These are phyloP conservation scores for Armadillidium nasatum DNA, from an alignment of 1,140 invertebrate genomes.

Conservation along the genomic window DNA sequence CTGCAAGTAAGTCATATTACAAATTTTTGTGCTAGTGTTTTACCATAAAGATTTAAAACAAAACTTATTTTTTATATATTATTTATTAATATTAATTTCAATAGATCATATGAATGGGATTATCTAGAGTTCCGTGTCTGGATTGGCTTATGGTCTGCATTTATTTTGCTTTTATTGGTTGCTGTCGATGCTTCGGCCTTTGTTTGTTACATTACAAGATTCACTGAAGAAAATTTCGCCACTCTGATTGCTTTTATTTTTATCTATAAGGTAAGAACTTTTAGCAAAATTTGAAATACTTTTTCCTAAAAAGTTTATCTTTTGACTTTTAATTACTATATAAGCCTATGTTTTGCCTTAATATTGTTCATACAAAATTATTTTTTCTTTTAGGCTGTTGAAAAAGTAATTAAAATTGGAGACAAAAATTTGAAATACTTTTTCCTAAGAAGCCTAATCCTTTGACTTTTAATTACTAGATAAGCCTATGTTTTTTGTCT, in stretches of 20 bases:
- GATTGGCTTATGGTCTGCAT: constrained; percentile 89
- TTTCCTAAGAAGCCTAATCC: no score
- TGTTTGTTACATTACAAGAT: constrained; percentile 98
- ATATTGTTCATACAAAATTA: no score
- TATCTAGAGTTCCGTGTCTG: constrained; percentile 92
- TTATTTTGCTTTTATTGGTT: constrained; percentile 82
- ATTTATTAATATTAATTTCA: not conserved
- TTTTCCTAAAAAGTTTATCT: no score
- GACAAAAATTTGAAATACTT: constrained; percentile 59
- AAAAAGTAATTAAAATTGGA: constrained; percentile 79
- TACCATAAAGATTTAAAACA: not conserved
- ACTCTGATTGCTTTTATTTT: constrained; percentile 98
- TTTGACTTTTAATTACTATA: no score
- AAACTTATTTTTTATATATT: not conserved
- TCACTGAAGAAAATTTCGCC: constrained; percentile 99
- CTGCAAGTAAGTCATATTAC: constrained; percentile 64
- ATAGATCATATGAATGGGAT: constrained; percentile 66
- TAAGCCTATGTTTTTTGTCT: no score
- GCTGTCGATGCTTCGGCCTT: constrained; percentile 93
- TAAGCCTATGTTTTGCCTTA: no score
- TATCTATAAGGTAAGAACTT: constrained; percentile 79
- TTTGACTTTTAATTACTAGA: no score
- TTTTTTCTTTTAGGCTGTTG: constrained; percentile 59
- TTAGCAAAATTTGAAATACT: no score
- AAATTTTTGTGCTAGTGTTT: constrained; percentile 25